A percentile compares a stretch with the other conserved stretches of the same genome.
Conservation (phyloP, 2,797 vertebrate species). For the Alcedo quadribrachys region DNA sequence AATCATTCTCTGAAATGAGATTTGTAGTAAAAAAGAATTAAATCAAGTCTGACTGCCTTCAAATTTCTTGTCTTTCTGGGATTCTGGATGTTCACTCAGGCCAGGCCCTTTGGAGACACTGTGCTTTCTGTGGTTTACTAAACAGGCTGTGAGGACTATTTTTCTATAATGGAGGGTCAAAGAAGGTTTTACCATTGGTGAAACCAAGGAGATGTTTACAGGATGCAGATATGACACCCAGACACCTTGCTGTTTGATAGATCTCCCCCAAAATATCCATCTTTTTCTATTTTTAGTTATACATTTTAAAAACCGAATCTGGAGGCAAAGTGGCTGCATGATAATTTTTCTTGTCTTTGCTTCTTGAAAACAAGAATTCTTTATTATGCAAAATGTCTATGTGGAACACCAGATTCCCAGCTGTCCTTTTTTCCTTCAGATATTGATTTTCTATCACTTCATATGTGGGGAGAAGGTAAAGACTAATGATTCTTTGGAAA, state of each 20-base stretch:
- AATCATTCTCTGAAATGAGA: slow-evolving; percentile 81
- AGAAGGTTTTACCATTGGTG: neutral
- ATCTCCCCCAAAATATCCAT: neutral
- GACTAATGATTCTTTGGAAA: neutral
- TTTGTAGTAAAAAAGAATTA: slow-evolving; percentile 78
- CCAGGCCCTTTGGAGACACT: slow-evolving; percentile 53
- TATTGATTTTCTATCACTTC: neutral
- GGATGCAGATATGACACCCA: neutral
- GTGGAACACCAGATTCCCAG: neutral
- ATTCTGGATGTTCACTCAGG: slow-evolving; percentile 57
- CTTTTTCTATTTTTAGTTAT: neutral
- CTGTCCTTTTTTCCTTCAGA: neutral
- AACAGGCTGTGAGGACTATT: neutral
- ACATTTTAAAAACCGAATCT: neutral
- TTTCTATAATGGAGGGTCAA: neutral
- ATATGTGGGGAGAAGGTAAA: neutral
- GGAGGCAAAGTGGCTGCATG: neutral
- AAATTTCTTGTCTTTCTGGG: slow-evolving; percentile 63
- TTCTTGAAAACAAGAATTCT: neutral
- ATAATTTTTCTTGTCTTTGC: neutral
- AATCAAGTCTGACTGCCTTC: slow-evolving; percentile 78
- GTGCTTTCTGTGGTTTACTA: slow-evolving; percentile 32
- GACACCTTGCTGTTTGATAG: neutral
- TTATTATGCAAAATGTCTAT: neutral
- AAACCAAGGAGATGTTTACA: neutral